A percentile compares a stretch with the other conserved stretches of the same genome.
Evolutionary conservation across 2,113 vertebrate species (phyloP).

Genomic region (Mola mola): DNA sequence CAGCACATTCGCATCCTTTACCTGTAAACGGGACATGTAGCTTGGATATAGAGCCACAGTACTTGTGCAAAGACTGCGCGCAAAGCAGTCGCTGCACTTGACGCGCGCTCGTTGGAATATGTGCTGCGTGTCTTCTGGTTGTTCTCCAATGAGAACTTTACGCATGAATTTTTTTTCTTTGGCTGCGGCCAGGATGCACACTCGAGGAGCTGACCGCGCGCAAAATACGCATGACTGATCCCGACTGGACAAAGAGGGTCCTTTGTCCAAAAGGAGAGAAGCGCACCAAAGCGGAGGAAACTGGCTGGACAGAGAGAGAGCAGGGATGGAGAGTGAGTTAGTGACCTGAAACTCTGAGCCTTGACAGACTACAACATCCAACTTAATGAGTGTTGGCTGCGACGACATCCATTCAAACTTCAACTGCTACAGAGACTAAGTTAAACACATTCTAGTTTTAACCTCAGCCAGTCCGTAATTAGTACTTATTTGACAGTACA

Average conservation of each 20-base stretch:
- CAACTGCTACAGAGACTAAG: too few species aligned
- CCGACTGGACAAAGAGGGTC: conserved; percentile 31
- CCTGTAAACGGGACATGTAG: not conserved
- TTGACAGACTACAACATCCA: not conserved
- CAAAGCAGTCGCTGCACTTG: not conserved
- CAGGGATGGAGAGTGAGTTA: not conserved
- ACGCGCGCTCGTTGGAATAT: not conserved
- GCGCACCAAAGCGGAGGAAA: not conserved
- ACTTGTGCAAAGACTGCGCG: not conserved
- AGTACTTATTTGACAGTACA: too few species aligned
- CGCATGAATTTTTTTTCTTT: too few species aligned
- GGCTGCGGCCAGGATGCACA: not conserved
- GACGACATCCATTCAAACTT: not conserved
- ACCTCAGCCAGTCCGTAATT: too few species aligned
- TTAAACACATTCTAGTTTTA: too few species aligned
- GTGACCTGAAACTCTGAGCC: not conserved
- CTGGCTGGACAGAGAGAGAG: not conserved
- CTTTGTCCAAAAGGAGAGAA: not conserved
- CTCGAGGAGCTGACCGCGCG: not conserved
- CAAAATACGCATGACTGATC: conserved; percentile 17
- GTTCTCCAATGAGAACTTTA: not conserved
- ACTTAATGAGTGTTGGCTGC: not conserved
- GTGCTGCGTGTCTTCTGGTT: not conserved
- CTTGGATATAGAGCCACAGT: too few species aligned
- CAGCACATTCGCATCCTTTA: too few species aligned